Evolutionary conservation across 2,113 vertebrate species (phyloP).

Genomic region (Toxotes chatareus): DNA sequence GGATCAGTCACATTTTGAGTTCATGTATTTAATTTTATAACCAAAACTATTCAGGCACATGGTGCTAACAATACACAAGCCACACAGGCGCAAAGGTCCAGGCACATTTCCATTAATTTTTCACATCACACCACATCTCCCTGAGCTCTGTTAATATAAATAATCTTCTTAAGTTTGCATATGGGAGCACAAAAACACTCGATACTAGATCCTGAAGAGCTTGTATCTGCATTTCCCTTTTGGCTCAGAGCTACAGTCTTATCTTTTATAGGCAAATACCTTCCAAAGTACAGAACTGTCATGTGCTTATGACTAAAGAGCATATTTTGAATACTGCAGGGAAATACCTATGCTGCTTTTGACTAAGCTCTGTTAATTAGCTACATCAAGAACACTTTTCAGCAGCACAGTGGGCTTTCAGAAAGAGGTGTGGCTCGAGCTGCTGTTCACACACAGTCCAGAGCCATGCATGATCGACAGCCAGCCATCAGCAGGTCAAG

Average conservation of each 20-base stretch:
- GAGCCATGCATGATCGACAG: conserved; percentile 55
- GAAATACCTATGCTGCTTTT: conserved; percentile 44
- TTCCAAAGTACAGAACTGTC: conserved; percentile 52
- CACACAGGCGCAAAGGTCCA: not conserved
- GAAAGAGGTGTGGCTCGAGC: conserved; percentile 20
- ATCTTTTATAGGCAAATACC: conserved; percentile 58
- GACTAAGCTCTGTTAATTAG: conserved; percentile 55
- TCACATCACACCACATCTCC: conserved; percentile 29
- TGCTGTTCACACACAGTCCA: conserved; percentile 37
- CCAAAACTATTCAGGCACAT: conserved; percentile 5
- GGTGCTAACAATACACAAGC: conserved; percentile 8
- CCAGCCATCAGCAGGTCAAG: conserved; percentile 28
- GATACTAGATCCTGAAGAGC: conserved; percentile 8
- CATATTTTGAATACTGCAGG: conserved; percentile 56
- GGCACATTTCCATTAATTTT: conserved; percentile 34
- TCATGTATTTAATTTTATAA: conserved; percentile 1
- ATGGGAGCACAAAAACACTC: conserved; percentile 27
- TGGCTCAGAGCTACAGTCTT: conserved; percentile 22
- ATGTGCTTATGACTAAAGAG: conserved; percentile 39
- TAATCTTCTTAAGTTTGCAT: conserved; percentile 40
- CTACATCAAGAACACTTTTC: conserved; percentile 20
- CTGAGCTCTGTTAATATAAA: conserved; percentile 33
- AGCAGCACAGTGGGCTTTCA: conserved; percentile 23
- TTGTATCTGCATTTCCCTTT: conserved; percentile 41
- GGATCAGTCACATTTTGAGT: not conserved